These are phyloP conservation scores for Achatina immaculata DNA, from an alignment of 1,140 invertebrate genomes.

Conservation along the genomic window DNA sequence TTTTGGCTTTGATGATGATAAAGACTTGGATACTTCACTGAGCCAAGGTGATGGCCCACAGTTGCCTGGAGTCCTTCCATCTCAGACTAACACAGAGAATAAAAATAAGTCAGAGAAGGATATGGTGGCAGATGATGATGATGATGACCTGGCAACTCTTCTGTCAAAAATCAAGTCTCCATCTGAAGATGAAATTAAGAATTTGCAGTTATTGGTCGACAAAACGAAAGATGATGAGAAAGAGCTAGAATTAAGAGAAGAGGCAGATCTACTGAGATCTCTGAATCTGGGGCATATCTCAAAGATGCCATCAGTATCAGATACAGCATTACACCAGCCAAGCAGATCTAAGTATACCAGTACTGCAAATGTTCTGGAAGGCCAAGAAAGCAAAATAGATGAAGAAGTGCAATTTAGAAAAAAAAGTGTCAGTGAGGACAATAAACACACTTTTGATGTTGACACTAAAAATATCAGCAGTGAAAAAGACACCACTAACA, in stretches of 20 bases:
- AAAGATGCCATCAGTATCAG: not conserved
- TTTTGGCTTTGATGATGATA: conserved; percentile 52
- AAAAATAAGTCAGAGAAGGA: not conserved
- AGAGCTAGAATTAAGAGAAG: not conserved
- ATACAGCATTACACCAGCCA: not conserved
- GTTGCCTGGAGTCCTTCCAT: not conserved
- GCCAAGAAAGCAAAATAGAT: not conserved
- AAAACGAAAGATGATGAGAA: conserved; percentile 12
- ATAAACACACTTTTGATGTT: not conserved
- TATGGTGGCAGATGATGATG: conserved; percentile 7
- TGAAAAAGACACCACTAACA: not conserved
- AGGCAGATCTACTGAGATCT: conserved; percentile 4
- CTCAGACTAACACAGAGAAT: not conserved
- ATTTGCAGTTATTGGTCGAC: not conserved
- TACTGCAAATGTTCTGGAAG: too few relatives aligned
- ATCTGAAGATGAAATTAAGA: conserved; percentile 21
- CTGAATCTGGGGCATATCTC: conserved; percentile 19
- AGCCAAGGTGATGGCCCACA: conserved; percentile 20
- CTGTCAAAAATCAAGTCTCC: conserved; percentile 18
- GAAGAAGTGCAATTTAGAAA: not conserved
- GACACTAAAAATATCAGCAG: not conserved
- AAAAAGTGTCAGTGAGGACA: not conserved
- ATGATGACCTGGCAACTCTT: conserved; percentile 43
- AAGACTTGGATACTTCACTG: conserved; percentile 58
- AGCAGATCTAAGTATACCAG: not conserved